Base-by-base conservation (phyloP, 1,140 invertebrate genomes). In the Nasonia vitripennis region DNA sequence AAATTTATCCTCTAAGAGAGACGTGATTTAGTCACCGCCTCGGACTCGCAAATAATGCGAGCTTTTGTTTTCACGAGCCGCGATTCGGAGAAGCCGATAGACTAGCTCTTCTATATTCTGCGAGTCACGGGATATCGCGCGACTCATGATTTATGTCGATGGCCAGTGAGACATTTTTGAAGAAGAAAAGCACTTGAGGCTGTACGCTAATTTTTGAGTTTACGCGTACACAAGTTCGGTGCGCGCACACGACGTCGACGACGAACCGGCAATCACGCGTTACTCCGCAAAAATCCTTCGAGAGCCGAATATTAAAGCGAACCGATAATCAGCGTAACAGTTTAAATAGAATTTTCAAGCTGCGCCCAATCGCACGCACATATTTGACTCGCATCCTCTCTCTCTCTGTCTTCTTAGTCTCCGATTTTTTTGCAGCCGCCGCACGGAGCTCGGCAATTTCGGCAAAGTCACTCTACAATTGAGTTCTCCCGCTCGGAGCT, bases 21-120 rank as follows among this genome's bases (percentile, higher is more conserved):
- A 77, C 84, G 55, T 85, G 84, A 85, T 85, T 81, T 85, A 85
- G 78, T 81, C 78, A 80, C 83, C 68, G 78, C 27, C 78, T n/a
- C 37, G 70, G 71, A 80, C 83, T 80, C 78, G 74, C 78, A 84
- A 84, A 84, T 84, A 84, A 84, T 84, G 79, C 75, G 75, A 48
- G 78, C 83, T 85, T 85, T 85, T 85, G 83, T 85, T 75, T 85
- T 81, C 71, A 12, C 14, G 68, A 80, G 71, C 45, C 45, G 10
- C 68, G 83, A 84, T 84, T 84, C 83, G 41, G 23, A 78, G 51
- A 45, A 77, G 74, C 14, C 75, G 75, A 84, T 84, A 55, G n/a
- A 62, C 20, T 62, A 20, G 17, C 55, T 62, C 14, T 45, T 1
- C 6, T 45, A 45, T 41, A 41, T 45, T 45, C 41, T 45, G 41